phyloP scores from a whole-genome alignment of 2,797 vertebrate genomes.

The Poecilia velifera region DNA sequence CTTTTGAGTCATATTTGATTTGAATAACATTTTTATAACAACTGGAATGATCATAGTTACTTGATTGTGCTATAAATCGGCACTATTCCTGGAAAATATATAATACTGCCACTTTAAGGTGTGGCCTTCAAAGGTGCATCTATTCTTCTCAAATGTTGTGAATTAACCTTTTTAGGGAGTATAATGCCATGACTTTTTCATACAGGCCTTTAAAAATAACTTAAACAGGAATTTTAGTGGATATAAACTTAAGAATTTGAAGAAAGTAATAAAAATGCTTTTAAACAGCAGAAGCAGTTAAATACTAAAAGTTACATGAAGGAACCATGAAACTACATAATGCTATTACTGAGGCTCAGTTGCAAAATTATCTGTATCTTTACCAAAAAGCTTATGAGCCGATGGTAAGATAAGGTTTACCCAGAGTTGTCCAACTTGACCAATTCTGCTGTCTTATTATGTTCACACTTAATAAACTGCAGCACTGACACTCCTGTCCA shows the following conservation, averaged over 20 bases:
- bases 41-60: no score
- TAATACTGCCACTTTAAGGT: not conserved
- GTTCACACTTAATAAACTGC: conserved; percentile 16
- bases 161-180: not conserved
- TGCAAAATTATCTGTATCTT: not conserved
- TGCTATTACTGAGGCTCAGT: not conserved
- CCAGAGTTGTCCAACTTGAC: not conserved
- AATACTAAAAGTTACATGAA: not conserved
- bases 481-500: not conserved
- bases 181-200: not conserved
- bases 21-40: no score
- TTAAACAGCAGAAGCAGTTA: not conserved
- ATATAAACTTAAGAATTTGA: not conserved
- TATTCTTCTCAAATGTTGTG: not conserved
- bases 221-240: not conserved
- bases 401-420: not conserved
- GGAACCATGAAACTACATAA: not conserved
- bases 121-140: not conserved
- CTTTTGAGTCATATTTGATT: no score
- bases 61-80: no score
- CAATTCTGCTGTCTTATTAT: conserved; percentile 25
- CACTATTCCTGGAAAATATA: no score
- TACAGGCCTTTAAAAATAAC: not conserved
- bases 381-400: not conserved
- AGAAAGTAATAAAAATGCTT: not conserved